A percentile compares a stretch with the other conserved stretches of the same genome.
These are phyloP conservation scores for Acleris sparsana DNA, from an alignment of 2,888 invertebrate species.

Conservation along the genomic window DNA sequence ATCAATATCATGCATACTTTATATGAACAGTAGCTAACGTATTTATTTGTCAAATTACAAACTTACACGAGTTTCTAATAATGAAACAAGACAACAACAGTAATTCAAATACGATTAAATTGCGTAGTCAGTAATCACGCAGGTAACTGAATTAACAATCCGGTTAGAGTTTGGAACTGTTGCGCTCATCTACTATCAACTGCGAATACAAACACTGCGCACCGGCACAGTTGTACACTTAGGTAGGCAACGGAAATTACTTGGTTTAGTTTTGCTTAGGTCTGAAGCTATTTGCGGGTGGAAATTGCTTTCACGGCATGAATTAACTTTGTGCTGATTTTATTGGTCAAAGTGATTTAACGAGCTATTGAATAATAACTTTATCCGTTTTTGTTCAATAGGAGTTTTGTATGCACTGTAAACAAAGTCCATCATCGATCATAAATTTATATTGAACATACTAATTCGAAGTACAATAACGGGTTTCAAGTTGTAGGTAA, in stretches of 20 bases:
- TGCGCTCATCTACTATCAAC: constrained; percentile 27
- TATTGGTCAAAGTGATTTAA: constrained; percentile 11
- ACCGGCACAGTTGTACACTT: constrained; percentile 6
- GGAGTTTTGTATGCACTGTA: no score
- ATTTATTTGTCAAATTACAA: no score
- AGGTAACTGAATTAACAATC: constrained; percentile 18
- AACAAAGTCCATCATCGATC: no score
- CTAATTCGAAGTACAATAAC: no score
- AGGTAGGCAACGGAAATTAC: constrained; percentile 32
- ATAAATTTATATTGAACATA: no score
- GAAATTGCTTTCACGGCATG: constrained; percentile 24
- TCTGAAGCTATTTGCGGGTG: constrained; percentile 29
- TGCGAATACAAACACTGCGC: constrained; percentile 27
- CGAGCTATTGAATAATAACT: constrained; percentile 1
- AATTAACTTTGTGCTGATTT: constrained; percentile 25
- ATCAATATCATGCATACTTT: no score
- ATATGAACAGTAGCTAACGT: no score
- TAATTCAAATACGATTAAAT: background rate
- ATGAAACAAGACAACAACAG: background rate
- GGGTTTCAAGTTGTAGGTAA: no score
- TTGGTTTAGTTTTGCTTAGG: constrained; percentile 34
- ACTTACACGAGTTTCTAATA: no score
- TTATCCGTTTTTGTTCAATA: background rate
- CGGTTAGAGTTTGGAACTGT: constrained; percentile 31
- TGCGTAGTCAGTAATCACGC: constrained; percentile 11